Evolutionary conservation across 2,888 invertebrate genomes (phyloP), one percentile per base, ranked within the genome.

Genomic region (Tillus elongatus): DNA sequence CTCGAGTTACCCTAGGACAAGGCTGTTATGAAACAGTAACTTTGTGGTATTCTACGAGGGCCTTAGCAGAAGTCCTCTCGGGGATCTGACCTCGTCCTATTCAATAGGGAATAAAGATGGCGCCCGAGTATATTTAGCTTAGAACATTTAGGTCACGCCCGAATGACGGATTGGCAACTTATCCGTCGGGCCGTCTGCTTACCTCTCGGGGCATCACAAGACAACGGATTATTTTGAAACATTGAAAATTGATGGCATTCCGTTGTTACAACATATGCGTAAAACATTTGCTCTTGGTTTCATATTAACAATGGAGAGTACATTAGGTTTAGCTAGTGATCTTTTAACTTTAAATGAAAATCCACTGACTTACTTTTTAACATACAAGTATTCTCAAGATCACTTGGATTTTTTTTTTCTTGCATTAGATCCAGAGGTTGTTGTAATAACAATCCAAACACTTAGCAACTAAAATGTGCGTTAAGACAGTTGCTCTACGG

Each of bases 361-460:
- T n/a, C n/a, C n/a, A n/a, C n/a, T n/a, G n/a, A n/a, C n/a, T 10
- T 27, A 27, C 6, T 27, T 27, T 36, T 26, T 45, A n/a, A 40
- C 42, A 1, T 46, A 46, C 19, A 42, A 42, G 30, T 37, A 27
- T 14, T 42, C 37, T 1, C 43, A 45, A 38, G 41, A 45, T 31
- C 40, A 47, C 28, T 30, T 47, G 4, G 44, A 31, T 15, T 45
- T 8, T 45, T 40, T 36, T 47, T 47, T 26, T 42, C 37, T 15
- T 44, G 42, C 26, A 10, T 47, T 2, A 14, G 47, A 24, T 40
- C 43, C 15, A 30, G 41, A 8, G 45, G 45, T 15, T 40, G 39
- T 10, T 44, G 44, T 41, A 44, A 44, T 34, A 40, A 46, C 16
- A 44, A 44, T 37, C 39, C 45, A 3, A 42, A 15, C 13, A 14